Evolutionary conservation across 2,888 invertebrate species (phyloP).

Genomic region (Agelastica alni): DNA sequence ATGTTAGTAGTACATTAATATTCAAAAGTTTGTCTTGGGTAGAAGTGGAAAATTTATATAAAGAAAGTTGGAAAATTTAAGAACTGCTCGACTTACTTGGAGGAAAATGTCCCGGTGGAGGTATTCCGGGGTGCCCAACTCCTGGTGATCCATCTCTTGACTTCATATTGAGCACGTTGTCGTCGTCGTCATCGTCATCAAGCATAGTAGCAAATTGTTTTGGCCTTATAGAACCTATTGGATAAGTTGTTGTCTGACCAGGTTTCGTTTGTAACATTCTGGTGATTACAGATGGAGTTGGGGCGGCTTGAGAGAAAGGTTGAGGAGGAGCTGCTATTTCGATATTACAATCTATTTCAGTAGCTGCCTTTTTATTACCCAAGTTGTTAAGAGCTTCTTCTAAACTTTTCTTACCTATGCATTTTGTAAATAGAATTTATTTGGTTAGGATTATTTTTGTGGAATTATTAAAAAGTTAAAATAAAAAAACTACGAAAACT

Average conservation of each 20-base stretch:
- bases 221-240: slow-evolving; percentile 46
- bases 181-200: slow-evolving; percentile 41
- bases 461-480: neutral
- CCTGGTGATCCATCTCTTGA: slow-evolving; percentile 2
- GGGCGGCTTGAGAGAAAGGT: slow-evolving; percentile 59
- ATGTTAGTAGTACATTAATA: neutral
- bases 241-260: slow-evolving; percentile 38
- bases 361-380: slow-evolving; percentile 59
- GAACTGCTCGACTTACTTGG: slow-evolving; percentile 29
- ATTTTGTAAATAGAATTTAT: no score
- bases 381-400: slow-evolving; percentile 59
- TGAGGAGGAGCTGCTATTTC: slow-evolving; percentile 59
- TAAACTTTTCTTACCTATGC: slow-evolving; percentile 54
- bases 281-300: slow-evolving; percentile 65
- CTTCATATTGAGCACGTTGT: neutral
- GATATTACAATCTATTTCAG: slow-evolving; percentile 40
- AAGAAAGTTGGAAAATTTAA: neutral
- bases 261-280: slow-evolving; percentile 62
- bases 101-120: slow-evolving; percentile 39
- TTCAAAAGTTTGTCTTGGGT: no score
- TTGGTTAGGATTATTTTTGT: no score
- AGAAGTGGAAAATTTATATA: no score
- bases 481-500: no score
- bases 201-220: slow-evolving; percentile 49
- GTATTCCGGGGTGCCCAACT: slow-evolving; percentile 12